Base-by-base conservation (phyloP, 1,140 invertebrate genomes). In the Apis cerana region DNA sequence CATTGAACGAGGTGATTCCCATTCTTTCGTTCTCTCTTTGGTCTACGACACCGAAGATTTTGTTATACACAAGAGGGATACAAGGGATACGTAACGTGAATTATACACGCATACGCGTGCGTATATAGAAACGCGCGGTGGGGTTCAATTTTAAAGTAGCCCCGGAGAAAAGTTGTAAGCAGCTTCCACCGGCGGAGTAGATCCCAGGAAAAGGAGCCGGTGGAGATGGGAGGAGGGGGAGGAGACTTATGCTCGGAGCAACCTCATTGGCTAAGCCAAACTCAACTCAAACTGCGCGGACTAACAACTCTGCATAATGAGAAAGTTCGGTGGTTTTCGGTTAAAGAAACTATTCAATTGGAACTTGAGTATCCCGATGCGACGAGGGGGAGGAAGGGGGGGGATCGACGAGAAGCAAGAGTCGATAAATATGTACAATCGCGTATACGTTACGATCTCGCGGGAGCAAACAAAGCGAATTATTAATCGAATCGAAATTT, bases 281-380 rank as follows among this genome's bases (percentile, higher is more conserved):
- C 85, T 75, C 75, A 75, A 79, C 74, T 83, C 61, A 78, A 89
- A 89, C 88, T 89, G 77, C 75, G 77, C 77, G 83, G 76, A 71
- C 85, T 84, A 89, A 89, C 88, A 87, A 85, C 88, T 87, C 83
- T 50, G 88, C 80, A 89, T 89, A 89, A 89, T 89, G 88, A 87
- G 85, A 89, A 89, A 89, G 88, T 89, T 89, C 61, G 75, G 75
- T 61, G 82, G 86, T 86, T 86, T 80, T 83, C 75, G 84, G 84
- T 88, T 85, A 89, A 89, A 89, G 88, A 87, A 88, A 88, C 83
- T 85, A 89, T 89, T 89, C 83, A 58, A 87, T 85, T 70, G 85
- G 78, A 89, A 86, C 65, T 88, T 67, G 86, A 85, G 82, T 77
- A 78, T 86, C 82, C 69, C 87, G 77, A 75, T 50, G 75, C 65